Percentiles rank a stretch among this genome's conserved stretches.
These are phyloP conservation scores for Erannis defoliaria DNA, from an alignment of 2,888 invertebrate genomes.

Conservation along the genomic window DNA sequence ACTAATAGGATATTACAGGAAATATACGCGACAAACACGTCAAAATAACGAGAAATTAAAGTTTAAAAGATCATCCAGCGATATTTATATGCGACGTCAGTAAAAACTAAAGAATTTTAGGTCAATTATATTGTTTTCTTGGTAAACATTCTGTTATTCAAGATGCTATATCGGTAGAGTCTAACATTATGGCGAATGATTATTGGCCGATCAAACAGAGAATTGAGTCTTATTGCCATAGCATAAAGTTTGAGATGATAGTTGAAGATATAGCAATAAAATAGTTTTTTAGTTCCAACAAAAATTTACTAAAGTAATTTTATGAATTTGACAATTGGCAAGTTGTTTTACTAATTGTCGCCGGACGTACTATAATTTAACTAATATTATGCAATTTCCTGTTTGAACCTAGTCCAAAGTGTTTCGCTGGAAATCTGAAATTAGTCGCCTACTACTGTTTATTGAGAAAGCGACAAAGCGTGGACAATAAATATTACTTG, in stretches of 20 bases:
- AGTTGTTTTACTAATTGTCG: not conserved
- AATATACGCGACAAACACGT: slow-evolving; percentile 33
- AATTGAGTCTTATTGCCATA: too few relatives aligned
- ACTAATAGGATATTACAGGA: slow-evolving; percentile 24
- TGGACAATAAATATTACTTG: too few relatives aligned
- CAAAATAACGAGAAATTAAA: slow-evolving; percentile 33
- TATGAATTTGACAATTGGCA: slow-evolving; percentile 2
- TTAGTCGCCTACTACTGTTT: not conserved
- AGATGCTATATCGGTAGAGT: slow-evolving; percentile 2
- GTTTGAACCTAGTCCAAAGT: slow-evolving; percentile 10
- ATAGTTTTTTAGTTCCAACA: not conserved
- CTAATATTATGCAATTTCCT: slow-evolving; percentile 22
- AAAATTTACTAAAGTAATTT: not conserved
- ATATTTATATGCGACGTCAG: slow-evolving; percentile 31
- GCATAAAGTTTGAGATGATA: too few relatives aligned
- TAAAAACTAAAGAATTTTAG: slow-evolving; percentile 15
- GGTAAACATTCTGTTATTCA: slow-evolving; percentile 40
- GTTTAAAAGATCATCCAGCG: slow-evolving; percentile 33
- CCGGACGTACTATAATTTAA: slow-evolving; percentile 17
- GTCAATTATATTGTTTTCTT: slow-evolving; percentile 35
- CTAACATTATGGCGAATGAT: not conserved
- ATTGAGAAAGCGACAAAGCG: too few relatives aligned
- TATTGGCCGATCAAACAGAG: not conserved
- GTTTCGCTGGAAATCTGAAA: slow-evolving; percentile 1
- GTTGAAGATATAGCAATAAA: too few relatives aligned